phyloP scores from a whole-genome alignment of 2,888 invertebrate species.

The Ectemnius continuus region DNA sequence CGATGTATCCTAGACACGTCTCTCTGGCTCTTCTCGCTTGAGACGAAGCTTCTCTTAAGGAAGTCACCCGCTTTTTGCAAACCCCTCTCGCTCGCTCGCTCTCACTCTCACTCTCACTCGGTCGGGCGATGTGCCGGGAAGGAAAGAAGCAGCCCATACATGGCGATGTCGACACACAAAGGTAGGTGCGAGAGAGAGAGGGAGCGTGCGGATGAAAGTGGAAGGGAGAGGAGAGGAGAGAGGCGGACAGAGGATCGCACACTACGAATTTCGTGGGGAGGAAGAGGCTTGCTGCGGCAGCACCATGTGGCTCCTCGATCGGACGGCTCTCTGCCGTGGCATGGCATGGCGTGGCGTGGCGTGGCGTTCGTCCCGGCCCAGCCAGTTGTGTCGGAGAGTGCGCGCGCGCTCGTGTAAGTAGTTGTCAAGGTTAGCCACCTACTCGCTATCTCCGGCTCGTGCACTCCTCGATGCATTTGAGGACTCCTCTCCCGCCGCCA shows the following conservation, averaged over 20 bases:
- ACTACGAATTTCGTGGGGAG: conserved; percentile 17
- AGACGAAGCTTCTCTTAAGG: conserved; percentile 14
- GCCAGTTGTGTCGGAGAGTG: conserved; percentile 21
- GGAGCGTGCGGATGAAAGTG: conserved; percentile 8
- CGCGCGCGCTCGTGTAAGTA: conserved; percentile 46
- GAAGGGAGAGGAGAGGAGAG: conserved; percentile 15
- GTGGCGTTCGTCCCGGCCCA: no score
- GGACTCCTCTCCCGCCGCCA: conserved; percentile 46
- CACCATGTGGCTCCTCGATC: conserved; percentile 13
- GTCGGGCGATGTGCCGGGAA: conserved; percentile 10
- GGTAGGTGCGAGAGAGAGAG: neutral
- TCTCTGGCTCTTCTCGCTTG: conserved; percentile 35
- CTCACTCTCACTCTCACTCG: neutral
- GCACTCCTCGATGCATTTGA: conserved; percentile 54
- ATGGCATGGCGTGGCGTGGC: no score
- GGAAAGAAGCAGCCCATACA: conserved; percentile 28
- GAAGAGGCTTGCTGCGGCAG: conserved; percentile 17
- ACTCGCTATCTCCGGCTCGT: conserved; percentile 56
- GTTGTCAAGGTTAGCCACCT: conserved; percentile 73
- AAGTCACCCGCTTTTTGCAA: conserved; percentile 33
- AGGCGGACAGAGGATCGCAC: neutral
- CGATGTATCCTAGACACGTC: conserved; percentile 46
- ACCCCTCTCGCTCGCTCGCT: neutral
- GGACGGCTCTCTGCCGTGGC: neutral
- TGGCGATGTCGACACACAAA: conserved; percentile 26